phyloP scores from a whole-genome alignment of 2,797 vertebrate genomes.

The Telmatherina bonti region DNA sequence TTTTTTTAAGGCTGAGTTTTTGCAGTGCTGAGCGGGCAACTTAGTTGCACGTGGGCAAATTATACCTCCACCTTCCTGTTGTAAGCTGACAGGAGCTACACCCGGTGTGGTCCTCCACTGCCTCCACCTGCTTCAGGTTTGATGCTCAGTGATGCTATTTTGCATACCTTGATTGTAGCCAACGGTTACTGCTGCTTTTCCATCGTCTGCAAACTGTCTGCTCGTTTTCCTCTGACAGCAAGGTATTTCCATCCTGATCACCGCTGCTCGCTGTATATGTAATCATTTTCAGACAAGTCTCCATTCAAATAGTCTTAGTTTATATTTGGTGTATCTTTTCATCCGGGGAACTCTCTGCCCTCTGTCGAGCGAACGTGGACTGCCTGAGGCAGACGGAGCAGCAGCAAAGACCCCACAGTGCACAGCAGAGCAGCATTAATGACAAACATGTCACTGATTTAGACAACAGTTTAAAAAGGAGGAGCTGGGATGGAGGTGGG shows the following conservation, averaged over 20 bases:
- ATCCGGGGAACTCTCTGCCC: background rate
- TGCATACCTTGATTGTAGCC: too few species aligned
- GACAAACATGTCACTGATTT: background rate
- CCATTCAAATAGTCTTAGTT: background rate
- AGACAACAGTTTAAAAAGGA: background rate
- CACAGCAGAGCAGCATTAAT: background rate
- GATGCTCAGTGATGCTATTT: too few species aligned
- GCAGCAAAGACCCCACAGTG: background rate
- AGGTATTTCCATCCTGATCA: too few species aligned
- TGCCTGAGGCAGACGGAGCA: background rate
- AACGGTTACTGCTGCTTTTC: background rate
- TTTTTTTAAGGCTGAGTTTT: too few species aligned
- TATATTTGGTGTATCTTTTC: background rate
- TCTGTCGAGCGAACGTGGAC: background rate
- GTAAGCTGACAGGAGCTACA: background rate
- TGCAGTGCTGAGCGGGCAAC: too few species aligned
- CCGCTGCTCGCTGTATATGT: too few species aligned
- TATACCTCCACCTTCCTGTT: background rate
- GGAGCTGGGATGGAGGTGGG: background rate
- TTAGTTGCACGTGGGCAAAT: too few species aligned
- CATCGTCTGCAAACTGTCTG: background rate
- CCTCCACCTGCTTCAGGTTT: too few species aligned
- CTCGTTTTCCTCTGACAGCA: background rate
- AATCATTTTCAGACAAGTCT: too few species aligned
- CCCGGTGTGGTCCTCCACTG: background rate